Evolutionary conservation across 2,113 vertebrate genomes (phyloP), one percentile per base, ranked within the genome.

Genomic region (Dendropsophus ebraccatus): DNA sequence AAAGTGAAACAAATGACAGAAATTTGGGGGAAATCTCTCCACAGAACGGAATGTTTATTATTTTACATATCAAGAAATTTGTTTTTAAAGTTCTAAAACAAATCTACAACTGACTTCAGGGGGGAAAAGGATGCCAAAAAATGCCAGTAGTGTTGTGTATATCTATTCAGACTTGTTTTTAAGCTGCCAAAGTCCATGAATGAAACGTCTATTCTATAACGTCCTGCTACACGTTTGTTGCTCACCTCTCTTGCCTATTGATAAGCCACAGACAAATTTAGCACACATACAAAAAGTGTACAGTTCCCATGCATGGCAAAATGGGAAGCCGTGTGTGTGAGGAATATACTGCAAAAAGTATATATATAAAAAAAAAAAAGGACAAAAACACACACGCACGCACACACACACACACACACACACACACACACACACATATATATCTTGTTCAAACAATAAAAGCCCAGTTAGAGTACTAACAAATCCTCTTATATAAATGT

Each of bases 191-290:
- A 60, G 23, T n/a, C 11, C 5, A 45, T 74, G 49, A 84, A 84
- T 84, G 82, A 75, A 62, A 84, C 45, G 0, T 35, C 70, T 74
- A 83, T 73, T 60, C 81, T 32, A 13, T 77, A 50, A 41, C 65
- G 56, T 30, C 58, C 41, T 81, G 58, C 65, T 28, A 58, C 2
- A 50, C 47, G 72, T 82, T 17, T 70, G 81, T 72, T 83, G 49
- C 45, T 58, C 23, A n/a, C 56, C 56, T 72, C 65, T 70, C 28
- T 49, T 69, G 25, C 25, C 30, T 69, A 82, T 35, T 37, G 21
- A 45, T 23, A 35, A 56, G 67, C 19, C 23, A 82, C 65, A 56
- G 52, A 83, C 50, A 83, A 35, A 49, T 72, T 21, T 21, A 52
- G 23, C 2, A 30, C 17, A 13, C 65, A 52, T 35, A 37, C 25